Percentiles rank a stretch among this genome's conserved stretches.
These are phyloP conservation scores for Drosophila tripunctata DNA, from an alignment of 2,888 invertebrate species.

Conservation along the genomic window DNA sequence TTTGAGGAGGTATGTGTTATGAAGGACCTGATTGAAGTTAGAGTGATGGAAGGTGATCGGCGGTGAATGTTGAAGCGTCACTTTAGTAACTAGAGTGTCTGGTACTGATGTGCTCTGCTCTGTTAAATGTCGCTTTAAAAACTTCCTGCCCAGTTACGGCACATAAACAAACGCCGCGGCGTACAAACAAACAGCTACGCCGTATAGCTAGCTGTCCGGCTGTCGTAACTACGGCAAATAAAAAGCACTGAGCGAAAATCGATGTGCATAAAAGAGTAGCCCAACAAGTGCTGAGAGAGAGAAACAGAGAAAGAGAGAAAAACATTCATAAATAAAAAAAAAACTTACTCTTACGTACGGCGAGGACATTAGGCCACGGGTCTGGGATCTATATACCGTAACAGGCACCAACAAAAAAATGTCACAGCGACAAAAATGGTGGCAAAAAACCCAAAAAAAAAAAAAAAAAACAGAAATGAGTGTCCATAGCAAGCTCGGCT, in stretches of 20 bases:
- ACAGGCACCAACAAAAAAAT: slow-evolving; percentile 27
- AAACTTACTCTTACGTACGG: slow-evolving; percentile 16
- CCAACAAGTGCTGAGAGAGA: slow-evolving; percentile 67
- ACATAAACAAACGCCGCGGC: slow-evolving; percentile 70
- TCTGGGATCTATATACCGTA: slow-evolving; percentile 11
- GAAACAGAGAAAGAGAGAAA: slow-evolving; percentile 6
- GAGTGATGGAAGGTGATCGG: not conserved
- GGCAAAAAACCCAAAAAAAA: slow-evolving; percentile 17
- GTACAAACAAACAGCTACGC: slow-evolving; percentile 55
- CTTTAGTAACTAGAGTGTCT: not conserved
- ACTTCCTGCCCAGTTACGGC: slow-evolving; percentile 68
- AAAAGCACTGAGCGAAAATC: slow-evolving; percentile 80
- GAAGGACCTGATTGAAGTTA: not conserved
- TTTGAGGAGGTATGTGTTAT: not conserved
- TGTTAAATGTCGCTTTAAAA: slow-evolving; percentile 71
- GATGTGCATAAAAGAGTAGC: slow-evolving; percentile 78
- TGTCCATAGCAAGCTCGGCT: slow-evolving; percentile 15
- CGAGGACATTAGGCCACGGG: slow-evolving; percentile 49
- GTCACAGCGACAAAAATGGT: slow-evolving; percentile 55
- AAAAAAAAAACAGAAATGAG: slow-evolving; percentile 19
- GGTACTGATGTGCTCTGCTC: slow-evolving; percentile 30
- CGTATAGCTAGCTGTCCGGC: slow-evolving; percentile 6
- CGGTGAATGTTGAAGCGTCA: not conserved
- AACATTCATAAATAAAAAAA: slow-evolving; percentile 13
- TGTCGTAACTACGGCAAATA: slow-evolving; percentile 63